A percentile compares a stretch with the other conserved stretches of the same genome.
phyloP scores from a whole-genome alignment of 2,888 invertebrate genomes.

The Mongoloraphidia duomilia region DNA sequence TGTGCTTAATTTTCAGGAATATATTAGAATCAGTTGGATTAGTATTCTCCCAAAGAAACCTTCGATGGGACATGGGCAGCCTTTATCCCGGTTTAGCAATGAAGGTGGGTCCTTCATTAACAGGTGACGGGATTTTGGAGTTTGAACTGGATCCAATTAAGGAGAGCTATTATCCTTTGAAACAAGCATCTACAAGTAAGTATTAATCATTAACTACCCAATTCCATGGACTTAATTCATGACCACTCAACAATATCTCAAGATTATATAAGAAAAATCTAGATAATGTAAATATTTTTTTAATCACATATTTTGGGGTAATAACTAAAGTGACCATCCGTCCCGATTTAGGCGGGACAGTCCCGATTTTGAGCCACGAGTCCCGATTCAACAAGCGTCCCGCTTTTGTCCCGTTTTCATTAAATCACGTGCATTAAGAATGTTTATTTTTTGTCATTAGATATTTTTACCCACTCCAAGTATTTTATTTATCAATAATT shows the following conservation, averaged over 20 bases:
- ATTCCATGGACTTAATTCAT: not conserved
- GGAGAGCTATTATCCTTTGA: constrained; percentile 34
- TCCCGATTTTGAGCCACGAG: no score
- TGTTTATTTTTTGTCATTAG: no score
- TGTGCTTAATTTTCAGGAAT: constrained; percentile 29
- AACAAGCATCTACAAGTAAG: constrained; percentile 49
- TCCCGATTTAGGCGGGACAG: no score
- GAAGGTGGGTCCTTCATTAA: constrained; percentile 56
- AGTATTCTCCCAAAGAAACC: constrained; percentile 51
- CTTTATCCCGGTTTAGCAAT: constrained; percentile 63
- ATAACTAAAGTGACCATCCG: no score
- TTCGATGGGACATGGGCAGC: constrained; percentile 60
- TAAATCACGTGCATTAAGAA: no score
- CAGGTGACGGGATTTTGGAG: constrained; percentile 55
- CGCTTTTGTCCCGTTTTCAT: no score
- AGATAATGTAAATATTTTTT: no score
- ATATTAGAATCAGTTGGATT: constrained; percentile 53
- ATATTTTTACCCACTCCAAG: no score
- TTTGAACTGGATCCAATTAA: constrained; percentile 52
- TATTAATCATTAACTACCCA: not conserved
- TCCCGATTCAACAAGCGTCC: no score
- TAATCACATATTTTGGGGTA: no score
- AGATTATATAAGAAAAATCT: no score
- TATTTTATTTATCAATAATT: no score
- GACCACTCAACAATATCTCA: not conserved